Evolutionary conservation across 2,888 invertebrate species (phyloP), one percentile per base, ranked within the genome.

Genomic region (Catotricha subobsoleta): DNA sequence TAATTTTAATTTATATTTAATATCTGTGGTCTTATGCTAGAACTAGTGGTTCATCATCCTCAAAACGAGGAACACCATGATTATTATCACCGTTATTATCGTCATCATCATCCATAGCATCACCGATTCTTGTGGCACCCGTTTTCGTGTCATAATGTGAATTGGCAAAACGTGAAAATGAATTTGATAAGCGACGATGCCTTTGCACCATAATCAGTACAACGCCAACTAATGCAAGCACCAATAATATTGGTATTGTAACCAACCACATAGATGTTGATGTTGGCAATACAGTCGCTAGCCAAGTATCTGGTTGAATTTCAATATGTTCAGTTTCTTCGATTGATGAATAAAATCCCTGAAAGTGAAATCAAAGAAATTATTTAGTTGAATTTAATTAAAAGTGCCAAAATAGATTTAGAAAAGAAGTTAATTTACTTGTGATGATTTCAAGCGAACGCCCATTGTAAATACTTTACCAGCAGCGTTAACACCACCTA

Each of bases 11-110:
- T n/a, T n/a, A n/a, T n/a, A n/a, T n/a, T n/a, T n/a, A n/a, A n/a
- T n/a, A n/a, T n/a, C n/a, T n/a, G n/a, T n/a, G n/a, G n/a, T n/a
- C n/a, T 74, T 71, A 90, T 51, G 88, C 87, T 59, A 90, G 81
- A 51, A 92, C 88, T 50, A 92, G 68, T 42, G 90, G 91, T 64
- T 91, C 92, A 61, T 91, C 91, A 59, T 91, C 92, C 0, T 88
- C 83, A 63, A 91, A 91, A 21, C 88, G 86, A 57, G 80, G 76
- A 55, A 90, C 87, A 28, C 90, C 90, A 52, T 80, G 77, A 3
- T 23, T 23, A 15, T 36, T 36, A 23, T 21, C 21, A 13, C 25
- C 10, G 9, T 6, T 12, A 10, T 3, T 20, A 21, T n/a, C 54
- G 54, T 84, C 84, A 71, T 43, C 55, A 54, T 67, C 62, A 72